These are phyloP conservation scores for Lasioglossum albipes DNA, from an alignment of 1,140 invertebrate genomes.

Conservation along the genomic window DNA sequence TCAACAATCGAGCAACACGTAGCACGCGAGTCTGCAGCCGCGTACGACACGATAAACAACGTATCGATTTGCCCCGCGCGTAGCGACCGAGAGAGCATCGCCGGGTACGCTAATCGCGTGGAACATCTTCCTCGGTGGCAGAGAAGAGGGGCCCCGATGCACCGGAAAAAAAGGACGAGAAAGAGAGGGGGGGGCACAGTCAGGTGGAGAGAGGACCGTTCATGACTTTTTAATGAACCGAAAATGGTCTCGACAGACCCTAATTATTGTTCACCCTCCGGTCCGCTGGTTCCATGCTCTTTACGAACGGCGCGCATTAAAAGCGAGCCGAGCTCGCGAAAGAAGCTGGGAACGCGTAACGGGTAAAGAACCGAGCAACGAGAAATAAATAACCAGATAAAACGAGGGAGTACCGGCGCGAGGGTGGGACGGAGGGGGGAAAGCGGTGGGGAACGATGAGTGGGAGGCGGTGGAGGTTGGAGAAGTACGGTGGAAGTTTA, in stretches of 20 bases:
- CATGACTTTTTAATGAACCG: not conserved
- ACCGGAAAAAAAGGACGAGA: no score
- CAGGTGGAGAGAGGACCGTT: not conserved
- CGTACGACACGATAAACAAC: not conserved
- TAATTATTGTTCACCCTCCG: conserved; percentile 13
- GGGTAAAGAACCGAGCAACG: conserved; percentile 37
- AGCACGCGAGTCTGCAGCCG: conserved; percentile 9
- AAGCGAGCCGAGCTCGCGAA: not conserved
- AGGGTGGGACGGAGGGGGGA: not conserved
- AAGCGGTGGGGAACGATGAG: conserved; percentile 16
- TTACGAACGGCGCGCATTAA: not conserved
- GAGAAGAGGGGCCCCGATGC: no score
- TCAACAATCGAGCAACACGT: conserved; percentile 25
- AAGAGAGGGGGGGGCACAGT: no score
- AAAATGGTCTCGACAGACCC: not conserved
- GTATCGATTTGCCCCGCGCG: not conserved
- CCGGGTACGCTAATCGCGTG: no score
- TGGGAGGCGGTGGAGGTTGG: conserved; percentile 13
- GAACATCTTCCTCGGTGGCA: no score
- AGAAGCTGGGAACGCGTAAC: conserved; percentile 32
- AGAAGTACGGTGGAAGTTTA: conserved; percentile 55
- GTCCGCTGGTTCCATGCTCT: not conserved
- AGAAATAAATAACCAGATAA: conserved; percentile 50
- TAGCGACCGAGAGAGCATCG: no score
- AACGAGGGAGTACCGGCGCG: conserved; percentile 31